Base-by-base conservation (phyloP, 2,888 invertebrate genomes). In the Aleiodes testaceus region DNA sequence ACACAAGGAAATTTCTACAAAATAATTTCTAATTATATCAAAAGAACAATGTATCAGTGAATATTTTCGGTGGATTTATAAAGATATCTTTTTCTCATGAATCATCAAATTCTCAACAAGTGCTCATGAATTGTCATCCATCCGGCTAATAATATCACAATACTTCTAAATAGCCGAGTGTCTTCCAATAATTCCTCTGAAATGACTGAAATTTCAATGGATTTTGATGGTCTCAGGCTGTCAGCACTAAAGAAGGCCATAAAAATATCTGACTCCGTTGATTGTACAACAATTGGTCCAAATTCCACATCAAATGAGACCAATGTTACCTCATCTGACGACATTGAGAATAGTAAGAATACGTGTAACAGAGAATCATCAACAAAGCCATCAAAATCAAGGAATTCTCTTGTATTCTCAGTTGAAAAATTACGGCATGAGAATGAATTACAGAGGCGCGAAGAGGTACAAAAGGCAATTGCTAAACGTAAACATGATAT, bases 211-310 rank as follows among this genome's bases (percentile, higher is more conserved):
- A 77, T 87, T n/a, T 75, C 81, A 14, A 80, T 81, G 14, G 85
- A 85, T 52, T 88, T 91, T 79, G 89, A 89, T 69, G 88, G 88
- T 78, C 82, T 92, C 59, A 90, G 91, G 78, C 87, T 91, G 72
- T 90, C 92, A 2, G 91, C 91, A 4, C 82, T 92, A 22, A 89
- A 88, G 45, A 92, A 92, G 82, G 91, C 90, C 3, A 89, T 89
- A 16, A 87, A 88, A 79, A 88, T 91, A 26, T 90, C 90, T 72
- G 88, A 88, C 2, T 80, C 84, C 44, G 86, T 91, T 1, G 88
- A 88, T 74, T 88, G 89, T 83, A 89, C 89, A 0, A 92, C 91
- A 0, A 89, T 91, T 69, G 90, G 90, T 0, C 90, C 90, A 0
- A 86, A 86, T 36, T 78, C 85, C 0, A 16, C 59, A 7, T 79